A percentile compares a stretch with the other conserved stretches of the same genome.
These are phyloP conservation scores for Hypocryptadius cinnamomeus DNA, from an alignment of 2,113 vertebrate genomes.

Conservation along the genomic window DNA sequence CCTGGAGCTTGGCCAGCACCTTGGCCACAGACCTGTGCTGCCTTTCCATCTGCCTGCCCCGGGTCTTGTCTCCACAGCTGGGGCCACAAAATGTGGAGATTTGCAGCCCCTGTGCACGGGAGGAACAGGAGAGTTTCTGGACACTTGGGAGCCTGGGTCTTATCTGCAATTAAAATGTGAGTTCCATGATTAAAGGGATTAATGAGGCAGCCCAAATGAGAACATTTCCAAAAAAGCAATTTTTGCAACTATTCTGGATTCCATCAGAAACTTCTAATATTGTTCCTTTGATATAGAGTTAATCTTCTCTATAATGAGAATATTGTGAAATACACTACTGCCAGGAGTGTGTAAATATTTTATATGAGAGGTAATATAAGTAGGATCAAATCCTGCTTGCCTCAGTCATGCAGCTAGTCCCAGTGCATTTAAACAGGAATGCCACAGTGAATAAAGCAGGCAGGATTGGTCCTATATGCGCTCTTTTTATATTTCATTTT, in stretches of 20 bases:
- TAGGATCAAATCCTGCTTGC: not conserved
- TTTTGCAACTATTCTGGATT: not conserved
- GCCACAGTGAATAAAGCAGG: not conserved
- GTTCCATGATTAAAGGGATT: not conserved
- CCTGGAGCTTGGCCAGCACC: not conserved
- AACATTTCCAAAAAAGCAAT: not conserved
- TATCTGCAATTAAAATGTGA: not conserved
- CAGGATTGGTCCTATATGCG: not conserved
- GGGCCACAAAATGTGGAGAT: not conserved
- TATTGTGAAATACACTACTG: not conserved
- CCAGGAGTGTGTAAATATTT: not conserved
- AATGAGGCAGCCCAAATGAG: not conserved
- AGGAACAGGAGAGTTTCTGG: not conserved
- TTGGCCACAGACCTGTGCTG: accelerated
- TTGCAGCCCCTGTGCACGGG: not conserved
- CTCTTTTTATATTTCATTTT: slow-evolving; percentile 9
- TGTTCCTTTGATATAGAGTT: not conserved
- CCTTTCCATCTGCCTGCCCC: not conserved
- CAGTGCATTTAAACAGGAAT: not conserved
- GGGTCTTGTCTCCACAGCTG: not conserved
- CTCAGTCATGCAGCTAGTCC: not conserved
- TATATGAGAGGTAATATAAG: not conserved
- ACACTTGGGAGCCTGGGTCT: not conserved
- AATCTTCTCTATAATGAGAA: not conserved
- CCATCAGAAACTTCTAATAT: not conserved